Percentiles rank a stretch among this genome's conserved stretches.
Conservation (phyloP, 2,797 vertebrate genomes). For the Labeo calbasu region DNA sequence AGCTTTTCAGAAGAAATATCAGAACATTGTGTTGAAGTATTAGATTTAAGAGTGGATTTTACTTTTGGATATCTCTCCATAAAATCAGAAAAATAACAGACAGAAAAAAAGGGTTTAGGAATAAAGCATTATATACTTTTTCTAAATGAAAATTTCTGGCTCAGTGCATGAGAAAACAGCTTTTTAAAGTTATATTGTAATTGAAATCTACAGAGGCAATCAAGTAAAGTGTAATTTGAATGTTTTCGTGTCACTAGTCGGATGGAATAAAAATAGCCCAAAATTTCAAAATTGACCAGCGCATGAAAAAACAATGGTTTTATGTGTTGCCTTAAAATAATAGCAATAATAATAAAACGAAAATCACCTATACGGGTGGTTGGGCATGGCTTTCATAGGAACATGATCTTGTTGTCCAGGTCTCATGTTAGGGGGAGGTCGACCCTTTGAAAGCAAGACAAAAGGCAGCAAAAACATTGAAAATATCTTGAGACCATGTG, state of each 20-base stretch:
- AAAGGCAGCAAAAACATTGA: not conserved
- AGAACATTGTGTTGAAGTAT: not conserved
- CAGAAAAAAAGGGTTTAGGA: too few species aligned
- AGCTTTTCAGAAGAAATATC: not conserved
- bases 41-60: not conserved
- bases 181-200: not conserved
- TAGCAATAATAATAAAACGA: not conserved
- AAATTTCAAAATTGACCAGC: too few species aligned
- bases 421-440: not conserved
- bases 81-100: too few species aligned
- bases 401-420: slow-evolving; percentile 3
- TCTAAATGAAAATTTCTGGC: not conserved
- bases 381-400: slow-evolving; percentile 34
- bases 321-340: not conserved
- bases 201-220: not conserved
- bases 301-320: not conserved
- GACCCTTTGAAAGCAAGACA: slow-evolving; percentile 26
- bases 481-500: not conserved
- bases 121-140: not conserved
- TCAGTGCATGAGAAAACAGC: not conserved
- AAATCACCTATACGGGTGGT: slow-evolving; percentile 46
- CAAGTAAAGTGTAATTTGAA: not conserved
- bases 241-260: not conserved
- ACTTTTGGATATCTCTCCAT: too few species aligned
- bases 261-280: not conserved